These are phyloP conservation scores for Lepidocyrtinus sp. DNA, from an alignment of 2,888 invertebrate genomes.

Conservation along the genomic window DNA sequence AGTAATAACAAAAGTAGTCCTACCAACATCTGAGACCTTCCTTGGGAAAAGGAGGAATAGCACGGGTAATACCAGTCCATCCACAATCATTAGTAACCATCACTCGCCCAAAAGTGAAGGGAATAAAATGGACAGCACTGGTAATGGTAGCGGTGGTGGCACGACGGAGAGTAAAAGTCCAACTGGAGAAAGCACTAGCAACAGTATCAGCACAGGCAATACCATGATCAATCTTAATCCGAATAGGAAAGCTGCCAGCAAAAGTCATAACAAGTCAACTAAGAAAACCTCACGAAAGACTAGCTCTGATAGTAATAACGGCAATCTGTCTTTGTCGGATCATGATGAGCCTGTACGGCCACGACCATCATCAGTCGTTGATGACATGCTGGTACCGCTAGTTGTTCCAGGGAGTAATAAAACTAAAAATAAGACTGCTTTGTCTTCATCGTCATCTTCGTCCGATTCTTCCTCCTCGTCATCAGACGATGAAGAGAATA, in stretches of 20 bases:
- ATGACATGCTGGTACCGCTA: constrained; percentile 33
- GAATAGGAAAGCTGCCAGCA: constrained; percentile 53
- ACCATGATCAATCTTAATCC: constrained; percentile 58
- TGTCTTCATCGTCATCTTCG: constrained; percentile 52
- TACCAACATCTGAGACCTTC: constrained; percentile 24
- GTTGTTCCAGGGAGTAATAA: background rate
- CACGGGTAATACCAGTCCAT: constrained; percentile 19
- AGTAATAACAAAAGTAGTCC: constrained; percentile 36
- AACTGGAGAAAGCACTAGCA: background rate
- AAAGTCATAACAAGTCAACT: constrained; percentile 60
- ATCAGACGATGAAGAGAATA: constrained; percentile 56
- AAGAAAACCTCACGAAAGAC: constrained; percentile 54
- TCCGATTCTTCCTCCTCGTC: constrained; percentile 42
- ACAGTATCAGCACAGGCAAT: constrained; percentile 2
- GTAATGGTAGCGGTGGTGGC: background rate
- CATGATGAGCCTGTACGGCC: constrained; percentile 43
- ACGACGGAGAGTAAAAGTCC: constrained; percentile 37
- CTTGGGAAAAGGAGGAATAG: constrained; percentile 42
- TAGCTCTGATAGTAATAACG: constrained; percentile 56
- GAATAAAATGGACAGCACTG: constrained; percentile 50
- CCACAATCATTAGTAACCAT: constrained; percentile 57
- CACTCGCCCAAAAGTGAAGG: constrained; percentile 54
- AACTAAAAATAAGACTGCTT: constrained; percentile 39
- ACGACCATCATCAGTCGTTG: constrained; percentile 30
- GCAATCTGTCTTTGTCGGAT: constrained; percentile 59